Evolutionary conservation across 2,888 invertebrate genomes (phyloP), one percentile per base, ranked within the genome.

Genomic region (Cotesia congregata): DNA sequence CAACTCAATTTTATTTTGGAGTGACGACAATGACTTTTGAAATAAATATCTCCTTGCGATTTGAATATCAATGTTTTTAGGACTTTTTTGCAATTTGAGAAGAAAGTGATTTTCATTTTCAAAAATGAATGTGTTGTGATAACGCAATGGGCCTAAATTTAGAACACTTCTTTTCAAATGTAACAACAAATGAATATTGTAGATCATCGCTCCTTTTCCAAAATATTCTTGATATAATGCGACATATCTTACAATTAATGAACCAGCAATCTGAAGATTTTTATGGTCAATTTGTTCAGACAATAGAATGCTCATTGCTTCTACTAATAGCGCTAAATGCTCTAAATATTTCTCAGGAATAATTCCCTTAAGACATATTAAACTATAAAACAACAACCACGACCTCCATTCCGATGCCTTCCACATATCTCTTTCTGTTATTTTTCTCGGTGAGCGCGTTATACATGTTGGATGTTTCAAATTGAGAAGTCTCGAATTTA

Each of bases 321-420:
- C 12, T n/a, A 76, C 62, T 5, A 79, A 67, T 41, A 77, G 17
- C 0, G 71, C 41, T 38, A 76, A 74, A 74, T 81, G 81, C 39
- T 78, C 59, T 5, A 77, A 74, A 78, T 78, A 81, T 75, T 74
- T 78, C 2, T 38, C 38, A 12, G 77, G 77, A 12, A 81, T 59
- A 30, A 78, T 67, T 9, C 72, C 77, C 17, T 15, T 15, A 30
- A 81, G 75, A 67, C 77, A 80, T 1, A 75, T 69, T 1, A 81
- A 17, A 1, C 30, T 65, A 62, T 76, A 78, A 17, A 39, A 76
- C 17, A 80, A 20, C 0, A 81, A 65, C 79, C 79, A 80, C 1
- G 77, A 76, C 12, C 70, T 71, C 79, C 81, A 79, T 61, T 80
- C 78, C 3, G 75, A 75, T 7, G 80, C 79, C 73, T 75, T 81